Percentiles rank a stretch among this genome's conserved stretches.
These are phyloP conservation scores for Rhopilema esculentum DNA, from an alignment of 30 jellyfish, hydroid and myxozoan genomes.

Conservation along the genomic window DNA sequence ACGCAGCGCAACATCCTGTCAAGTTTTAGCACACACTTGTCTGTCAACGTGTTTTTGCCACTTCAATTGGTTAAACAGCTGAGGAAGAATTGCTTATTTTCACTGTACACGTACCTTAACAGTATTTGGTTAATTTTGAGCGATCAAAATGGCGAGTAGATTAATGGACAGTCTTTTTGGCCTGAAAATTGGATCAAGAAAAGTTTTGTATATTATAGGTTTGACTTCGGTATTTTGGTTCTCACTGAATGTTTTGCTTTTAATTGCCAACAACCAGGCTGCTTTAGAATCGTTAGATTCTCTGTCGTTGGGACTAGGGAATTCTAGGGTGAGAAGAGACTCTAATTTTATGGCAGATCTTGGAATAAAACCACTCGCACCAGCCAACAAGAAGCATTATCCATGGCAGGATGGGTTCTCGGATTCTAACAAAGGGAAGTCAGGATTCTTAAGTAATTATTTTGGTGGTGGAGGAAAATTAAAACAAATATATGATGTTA, in stretches of 20 bases:
- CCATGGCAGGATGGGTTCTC: slow-evolving; percentile 89
- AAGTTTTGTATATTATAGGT: slow-evolving; percentile 77
- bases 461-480: slow-evolving; percentile 28
- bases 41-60: neutral
- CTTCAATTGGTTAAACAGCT: slow-evolving; percentile 3
- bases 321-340: slow-evolving; percentile 69
- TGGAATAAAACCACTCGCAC: slow-evolving; percentile 90
- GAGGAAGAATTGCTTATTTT: neutral
- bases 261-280: slow-evolving; percentile 86
- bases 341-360: slow-evolving; percentile 89
- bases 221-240: slow-evolving; percentile 95
- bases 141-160: neutral
- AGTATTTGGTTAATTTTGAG: neutral
- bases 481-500: slow-evolving; percentile 86
- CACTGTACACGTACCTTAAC: neutral
- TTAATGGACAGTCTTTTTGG: slow-evolving; percentile 5
- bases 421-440: slow-evolving; percentile 8
- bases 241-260: slow-evolving; percentile 81
- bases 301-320: slow-evolving; percentile 73
- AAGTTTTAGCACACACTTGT: neutral
- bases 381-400: slow-evolving; percentile 80
- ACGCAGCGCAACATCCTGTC: neutral
- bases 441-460: slow-evolving; percentile 15
- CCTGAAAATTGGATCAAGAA: slow-evolving; percentile 53
- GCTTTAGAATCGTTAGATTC: slow-evolving; percentile 87